phyloP scores from a whole-genome alignment of 2,113 vertebrate species.

The Neogale vison region DNA sequence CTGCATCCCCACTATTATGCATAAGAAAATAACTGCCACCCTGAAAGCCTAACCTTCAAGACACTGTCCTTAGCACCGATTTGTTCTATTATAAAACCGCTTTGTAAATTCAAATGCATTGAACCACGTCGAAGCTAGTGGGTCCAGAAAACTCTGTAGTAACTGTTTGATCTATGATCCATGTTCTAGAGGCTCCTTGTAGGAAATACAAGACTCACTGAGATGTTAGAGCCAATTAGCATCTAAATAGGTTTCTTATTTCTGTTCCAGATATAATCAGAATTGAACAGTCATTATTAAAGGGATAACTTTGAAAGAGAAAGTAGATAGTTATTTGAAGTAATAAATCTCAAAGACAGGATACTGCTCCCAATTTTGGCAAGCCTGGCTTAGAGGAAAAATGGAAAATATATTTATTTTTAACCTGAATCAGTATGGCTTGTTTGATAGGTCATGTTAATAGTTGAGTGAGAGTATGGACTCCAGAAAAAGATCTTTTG shows the following conservation, averaged over 20 bases:
- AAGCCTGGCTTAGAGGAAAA: neutral
- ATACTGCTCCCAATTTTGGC: neutral
- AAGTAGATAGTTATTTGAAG: neutral
- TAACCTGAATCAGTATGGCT: neutral
- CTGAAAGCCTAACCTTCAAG: neutral
- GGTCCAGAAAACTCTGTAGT: slow-evolving; percentile 18
- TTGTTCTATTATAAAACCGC: neutral
- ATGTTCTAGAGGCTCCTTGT: slow-evolving; percentile 19
- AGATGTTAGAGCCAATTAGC: neutral
- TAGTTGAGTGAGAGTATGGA: neutral
- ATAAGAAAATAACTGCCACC: neutral
- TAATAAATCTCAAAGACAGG: neutral
- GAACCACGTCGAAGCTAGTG: neutral
- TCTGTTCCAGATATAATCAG: neutral
- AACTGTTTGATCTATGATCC: neutral
- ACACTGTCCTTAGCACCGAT: neutral
- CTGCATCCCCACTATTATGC: neutral
- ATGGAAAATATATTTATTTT: neutral
- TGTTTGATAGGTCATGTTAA: neutral
- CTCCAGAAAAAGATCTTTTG: neutral
- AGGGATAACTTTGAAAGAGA: neutral
- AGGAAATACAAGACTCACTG: neutral
- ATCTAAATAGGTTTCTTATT: slow-evolving; percentile 3
- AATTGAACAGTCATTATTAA: neutral
- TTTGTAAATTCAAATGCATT: neutral